Base-by-base conservation (phyloP, 2,113 vertebrate species). In the Merops nubicus region DNA sequence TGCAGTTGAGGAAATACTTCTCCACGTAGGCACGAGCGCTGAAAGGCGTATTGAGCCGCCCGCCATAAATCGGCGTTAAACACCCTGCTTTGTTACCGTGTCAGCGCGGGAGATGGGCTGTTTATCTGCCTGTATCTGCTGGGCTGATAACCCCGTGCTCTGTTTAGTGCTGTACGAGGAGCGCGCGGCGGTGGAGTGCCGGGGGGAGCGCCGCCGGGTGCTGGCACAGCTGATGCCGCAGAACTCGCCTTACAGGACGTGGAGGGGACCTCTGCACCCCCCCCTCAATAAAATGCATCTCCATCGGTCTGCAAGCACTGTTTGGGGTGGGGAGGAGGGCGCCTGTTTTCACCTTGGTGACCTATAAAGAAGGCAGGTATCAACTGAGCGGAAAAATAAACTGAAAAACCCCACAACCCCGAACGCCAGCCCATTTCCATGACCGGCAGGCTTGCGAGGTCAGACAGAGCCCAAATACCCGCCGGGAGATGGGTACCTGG, bases 101-200 rank as follows among this genome's bases (percentile, higher is more conserved):
- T 98, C 98, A 98, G 98, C 98, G 98, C 97, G 92, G 97, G 96
- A 97, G 97, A 98, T 73, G 97, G 85, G 94, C 94, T 53, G n/a
- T 97, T 97, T 98, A 98, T 98, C 98, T 98, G 97, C 96, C 94
- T 97, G 91, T 98, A 98, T 99, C 98, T 93, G 96, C 98, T 70
- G 91, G 67, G 81, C 98, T 95, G 99, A 99, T 99, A 99, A 99
- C 98, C 98, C 96, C 94, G 87, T 79, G 98, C 98, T 98, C 98
- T 97, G 95, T 42, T 97, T 15, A 85, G 98, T 67, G 97, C 98
- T 93, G 97, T 94, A 96, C 83, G 96, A 95, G 98, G 96, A 97
- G 97, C 88, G 23, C 94, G 33, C 15, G 22, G 98, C 98, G 98
- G 82, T 59, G 98, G 99, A 97, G 98, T 96, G 28, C 33, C 8